Evolutionary conservation across 2,113 vertebrate species (phyloP).

Genomic region (Dryoscopus gambensis): DNA sequence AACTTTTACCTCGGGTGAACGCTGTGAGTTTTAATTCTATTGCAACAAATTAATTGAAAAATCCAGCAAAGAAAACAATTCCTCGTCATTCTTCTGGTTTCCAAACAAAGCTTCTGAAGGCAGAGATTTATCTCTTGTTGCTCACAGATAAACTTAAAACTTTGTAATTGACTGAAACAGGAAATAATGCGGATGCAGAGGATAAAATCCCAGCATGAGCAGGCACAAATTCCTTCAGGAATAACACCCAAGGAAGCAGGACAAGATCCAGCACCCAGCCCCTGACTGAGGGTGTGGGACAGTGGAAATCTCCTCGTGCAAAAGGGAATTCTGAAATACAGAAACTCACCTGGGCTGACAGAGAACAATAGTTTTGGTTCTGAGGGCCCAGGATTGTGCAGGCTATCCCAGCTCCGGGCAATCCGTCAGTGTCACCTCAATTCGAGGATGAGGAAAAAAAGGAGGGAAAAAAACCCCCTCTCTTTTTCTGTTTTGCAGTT

Average conservation of each 20-base stretch:
- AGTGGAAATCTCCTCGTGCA: background rate
- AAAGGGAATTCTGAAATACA: background rate
- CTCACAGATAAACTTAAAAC: background rate
- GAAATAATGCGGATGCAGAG: background rate
- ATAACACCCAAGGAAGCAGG: background rate
- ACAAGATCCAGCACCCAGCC: background rate
- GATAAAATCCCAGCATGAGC: background rate
- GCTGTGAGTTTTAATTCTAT: background rate
- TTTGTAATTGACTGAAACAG: background rate
- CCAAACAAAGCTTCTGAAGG: background rate
- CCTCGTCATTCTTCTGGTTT: background rate
- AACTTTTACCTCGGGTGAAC: background rate
- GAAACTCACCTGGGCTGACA: background rate
- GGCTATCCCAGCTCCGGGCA: background rate
- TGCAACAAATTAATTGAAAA: background rate
- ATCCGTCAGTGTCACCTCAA: background rate
- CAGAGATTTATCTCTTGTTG: background rate
- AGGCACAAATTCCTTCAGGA: background rate
- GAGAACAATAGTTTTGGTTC: background rate
- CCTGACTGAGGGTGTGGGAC: accelerated
- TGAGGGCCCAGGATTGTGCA: background rate
- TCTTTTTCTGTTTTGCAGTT: background rate
- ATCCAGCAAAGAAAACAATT: background rate
- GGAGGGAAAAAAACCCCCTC: accelerated
- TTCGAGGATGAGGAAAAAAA: background rate